Percentiles rank a stretch among this genome's conserved stretches.
Conservation (phyloP, 30 jellyfish, hydroid and myxozoan species). For the Hydractinia symbiolongicarpus region DNA sequence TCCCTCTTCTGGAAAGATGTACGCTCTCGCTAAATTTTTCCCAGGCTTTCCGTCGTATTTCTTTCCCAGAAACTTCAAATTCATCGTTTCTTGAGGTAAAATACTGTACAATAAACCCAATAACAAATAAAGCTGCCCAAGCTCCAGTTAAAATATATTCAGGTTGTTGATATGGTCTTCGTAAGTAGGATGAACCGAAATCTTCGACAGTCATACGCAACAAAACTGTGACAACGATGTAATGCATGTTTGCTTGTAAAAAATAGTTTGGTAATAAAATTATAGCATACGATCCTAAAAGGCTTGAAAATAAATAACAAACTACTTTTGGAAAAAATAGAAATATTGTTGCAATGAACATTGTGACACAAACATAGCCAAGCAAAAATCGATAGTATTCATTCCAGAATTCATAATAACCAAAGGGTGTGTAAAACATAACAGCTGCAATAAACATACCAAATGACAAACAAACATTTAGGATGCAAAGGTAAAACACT, state of each 20-base stretch:
- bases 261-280: slow-evolving; percentile 34
- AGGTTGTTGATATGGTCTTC: slow-evolving; percentile 46
- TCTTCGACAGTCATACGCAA: slow-evolving; percentile 51
- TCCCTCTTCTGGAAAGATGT: background rate
- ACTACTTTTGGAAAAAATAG: slow-evolving; percentile 56
- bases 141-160: slow-evolving; percentile 26
- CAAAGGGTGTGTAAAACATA: slow-evolving; percentile 52
- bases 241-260: slow-evolving; percentile 50
- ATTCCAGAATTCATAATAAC: slow-evolving; percentile 31
- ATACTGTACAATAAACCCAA: slow-evolving; percentile 27
- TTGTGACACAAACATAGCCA: slow-evolving; percentile 34
- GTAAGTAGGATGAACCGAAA: slow-evolving; percentile 44
- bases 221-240: slow-evolving; percentile 45
- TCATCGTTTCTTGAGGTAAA: slow-evolving; percentile 19
- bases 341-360: slow-evolving; percentile 40
- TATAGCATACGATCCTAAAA: slow-evolving; percentile 26
- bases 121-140: slow-evolving; percentile 17
- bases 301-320: slow-evolving; percentile 19
- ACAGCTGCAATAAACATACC: slow-evolving; percentile 53
- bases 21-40: slow-evolving; percentile 6
- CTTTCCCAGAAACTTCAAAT: background rate
- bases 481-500: slow-evolving; percentile 16
- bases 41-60: slow-evolving; percentile 22
- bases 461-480: slow-evolving; percentile 32
- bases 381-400: slow-evolving; percentile 6